These are phyloP conservation scores for Maccullochella peelii DNA, from an alignment of 2,113 vertebrate genomes.

Conservation along the genomic window DNA sequence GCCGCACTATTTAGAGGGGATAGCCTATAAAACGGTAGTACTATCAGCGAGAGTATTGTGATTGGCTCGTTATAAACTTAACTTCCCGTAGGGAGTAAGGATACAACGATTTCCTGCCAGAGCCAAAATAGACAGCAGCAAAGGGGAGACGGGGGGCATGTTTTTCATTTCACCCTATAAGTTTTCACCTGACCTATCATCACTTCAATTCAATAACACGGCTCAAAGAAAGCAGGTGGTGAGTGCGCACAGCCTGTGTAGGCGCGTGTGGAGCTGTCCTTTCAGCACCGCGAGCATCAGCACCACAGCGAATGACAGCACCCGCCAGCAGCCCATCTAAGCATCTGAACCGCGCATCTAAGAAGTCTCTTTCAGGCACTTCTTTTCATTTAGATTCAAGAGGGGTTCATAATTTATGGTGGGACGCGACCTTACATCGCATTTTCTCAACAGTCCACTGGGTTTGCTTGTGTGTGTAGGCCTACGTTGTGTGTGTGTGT, in stretches of 20 bases:
- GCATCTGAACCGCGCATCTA: slow-evolving; percentile 24
- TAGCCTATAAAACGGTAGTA: slow-evolving; percentile 16
- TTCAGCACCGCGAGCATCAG: slow-evolving; percentile 84
- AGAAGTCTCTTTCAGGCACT: slow-evolving; percentile 38
- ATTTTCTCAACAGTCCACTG: slow-evolving; percentile 43
- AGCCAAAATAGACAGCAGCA: slow-evolving; percentile 10
- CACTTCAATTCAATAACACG: slow-evolving; percentile 43
- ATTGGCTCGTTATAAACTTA: slow-evolving; percentile 25
- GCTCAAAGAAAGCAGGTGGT: slow-evolving; percentile 49
- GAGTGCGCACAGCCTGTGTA: slow-evolving; percentile 51
- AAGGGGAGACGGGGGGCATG: neutral
- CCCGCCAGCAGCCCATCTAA: slow-evolving; percentile 59
- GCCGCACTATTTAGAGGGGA: slow-evolving; percentile 40
- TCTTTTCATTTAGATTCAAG: slow-evolving; percentile 51
- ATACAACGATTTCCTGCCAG: slow-evolving; percentile 12
- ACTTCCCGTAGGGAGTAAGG: slow-evolving; percentile 32
- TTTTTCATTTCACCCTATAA: slow-evolving; percentile 30
- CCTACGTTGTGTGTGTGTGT: neutral
- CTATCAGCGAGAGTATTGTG: slow-evolving; percentile 8
- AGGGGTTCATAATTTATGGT: slow-evolving; percentile 50
- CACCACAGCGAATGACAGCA: slow-evolving; percentile 75
- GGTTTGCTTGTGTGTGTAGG: slow-evolving; percentile 21
- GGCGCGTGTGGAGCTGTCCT: slow-evolving; percentile 82
- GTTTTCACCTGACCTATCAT: slow-evolving; percentile 55
- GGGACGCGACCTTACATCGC: slow-evolving; percentile 58